A percentile compares a stretch with the other conserved stretches of the same genome.
Conservation (phyloP, 2,888 invertebrate species). For the Melanargia galathea region DNA sequence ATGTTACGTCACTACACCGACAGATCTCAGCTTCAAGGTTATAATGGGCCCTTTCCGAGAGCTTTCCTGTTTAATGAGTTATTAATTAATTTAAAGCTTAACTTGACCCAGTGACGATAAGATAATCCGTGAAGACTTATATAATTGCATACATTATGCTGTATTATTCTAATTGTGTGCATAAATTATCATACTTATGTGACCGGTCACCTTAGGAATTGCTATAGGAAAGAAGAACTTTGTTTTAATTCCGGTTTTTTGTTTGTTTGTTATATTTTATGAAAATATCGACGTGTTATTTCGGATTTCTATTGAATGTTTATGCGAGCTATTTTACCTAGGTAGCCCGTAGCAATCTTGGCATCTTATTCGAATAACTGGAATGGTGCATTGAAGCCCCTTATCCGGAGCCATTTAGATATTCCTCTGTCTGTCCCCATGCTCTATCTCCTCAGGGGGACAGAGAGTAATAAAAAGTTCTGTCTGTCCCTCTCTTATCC, state of each 20-base stretch:
- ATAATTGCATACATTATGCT: constrained; percentile 12
- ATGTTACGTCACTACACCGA: constrained; percentile 68
- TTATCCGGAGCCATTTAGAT: too few species aligned
- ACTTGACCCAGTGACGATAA: constrained; percentile 10
- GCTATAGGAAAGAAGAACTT: background rate
- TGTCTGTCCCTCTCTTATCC: too few species aligned
- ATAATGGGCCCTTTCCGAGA: constrained; percentile 54
- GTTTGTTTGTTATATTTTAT: background rate
- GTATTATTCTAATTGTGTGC: background rate
- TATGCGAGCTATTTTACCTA: too few species aligned
- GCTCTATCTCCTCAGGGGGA: too few species aligned
- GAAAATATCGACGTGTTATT: too few species aligned
- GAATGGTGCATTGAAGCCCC: too few species aligned
- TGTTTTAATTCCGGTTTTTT: background rate
- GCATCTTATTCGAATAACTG: too few species aligned
- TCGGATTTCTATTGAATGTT: too few species aligned
- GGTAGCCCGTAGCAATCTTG: too few species aligned
- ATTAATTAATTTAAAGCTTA: constrained; percentile 7
- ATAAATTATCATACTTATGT: constrained; percentile 7
- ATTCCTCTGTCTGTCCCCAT: too few species aligned
- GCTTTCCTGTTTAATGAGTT: constrained; percentile 35
- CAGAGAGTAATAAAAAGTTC: too few species aligned
- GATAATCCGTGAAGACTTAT: constrained; percentile 1
- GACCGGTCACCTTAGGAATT: background rate
- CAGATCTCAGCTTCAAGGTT: constrained; percentile 64